Evolutionary conservation across 2,797 vertebrate species (phyloP).

Genomic region (Smutsia temminckii): DNA sequence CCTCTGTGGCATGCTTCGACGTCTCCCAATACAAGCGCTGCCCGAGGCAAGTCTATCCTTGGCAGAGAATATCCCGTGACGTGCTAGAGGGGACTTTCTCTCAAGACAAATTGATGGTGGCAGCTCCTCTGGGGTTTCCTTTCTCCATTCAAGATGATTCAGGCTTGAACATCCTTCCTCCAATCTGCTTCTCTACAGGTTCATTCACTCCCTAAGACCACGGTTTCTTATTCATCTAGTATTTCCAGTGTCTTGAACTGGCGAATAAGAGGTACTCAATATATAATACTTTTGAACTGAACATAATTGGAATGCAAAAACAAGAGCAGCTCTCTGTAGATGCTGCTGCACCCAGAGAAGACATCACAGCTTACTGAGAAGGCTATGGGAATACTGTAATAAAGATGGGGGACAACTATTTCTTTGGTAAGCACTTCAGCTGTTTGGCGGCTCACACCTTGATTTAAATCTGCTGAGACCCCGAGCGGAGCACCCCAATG

Average conservation of each 20-base stretch:
- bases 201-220: neutral
- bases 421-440: neutral
- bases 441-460: neutral
- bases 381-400: neutral
- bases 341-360: neutral
- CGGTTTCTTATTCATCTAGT: neutral
- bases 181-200: neutral
- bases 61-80: constrained; percentile 9
- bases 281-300: neutral
- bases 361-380: neutral
- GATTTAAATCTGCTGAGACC: neutral
- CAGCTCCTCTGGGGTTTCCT: neutral
- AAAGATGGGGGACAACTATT: neutral
- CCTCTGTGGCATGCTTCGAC: neutral
- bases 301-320: neutral
- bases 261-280: neutral
- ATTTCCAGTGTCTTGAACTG: neutral
- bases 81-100: neutral
- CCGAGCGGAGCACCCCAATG: neutral
- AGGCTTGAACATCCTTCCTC: neutral
- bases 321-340: neutral
- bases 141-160: constrained; percentile 23
- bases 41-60: neutral
- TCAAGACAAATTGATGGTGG: constrained; percentile 3
- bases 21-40: neutral